Evolutionary conservation across 2,113 vertebrate species (phyloP).

Genomic region (Cynopterus brachyotis): DNA sequence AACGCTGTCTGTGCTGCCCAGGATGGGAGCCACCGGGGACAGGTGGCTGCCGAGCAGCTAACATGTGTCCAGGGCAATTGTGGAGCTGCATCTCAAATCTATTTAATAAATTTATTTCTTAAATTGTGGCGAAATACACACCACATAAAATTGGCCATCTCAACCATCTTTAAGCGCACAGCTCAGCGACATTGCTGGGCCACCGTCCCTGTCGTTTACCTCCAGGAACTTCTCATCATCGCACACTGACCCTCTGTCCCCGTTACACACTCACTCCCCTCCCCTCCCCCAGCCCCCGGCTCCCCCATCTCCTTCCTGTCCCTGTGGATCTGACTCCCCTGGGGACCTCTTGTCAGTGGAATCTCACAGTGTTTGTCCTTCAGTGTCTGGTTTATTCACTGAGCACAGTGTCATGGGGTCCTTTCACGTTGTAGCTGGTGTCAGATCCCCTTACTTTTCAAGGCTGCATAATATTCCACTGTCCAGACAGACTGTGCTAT

Average conservation of each 20-base stretch:
- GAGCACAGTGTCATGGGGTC: neutral
- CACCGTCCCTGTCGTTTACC: no score
- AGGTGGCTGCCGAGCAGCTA: neutral
- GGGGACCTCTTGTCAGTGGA: neutral
- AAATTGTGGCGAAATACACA: neutral
- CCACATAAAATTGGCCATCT: neutral
- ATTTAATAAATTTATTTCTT: no score
- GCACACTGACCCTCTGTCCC: neutral
- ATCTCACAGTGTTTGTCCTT: neutral
- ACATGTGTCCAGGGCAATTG: neutral
- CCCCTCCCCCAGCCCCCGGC: neutral
- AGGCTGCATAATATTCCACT: neutral
- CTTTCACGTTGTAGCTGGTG: accelerated
- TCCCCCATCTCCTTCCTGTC: neutral
- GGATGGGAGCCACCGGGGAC: neutral
- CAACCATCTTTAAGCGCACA: neutral
- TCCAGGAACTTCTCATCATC: neutral
- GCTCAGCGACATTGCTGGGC: neutral
- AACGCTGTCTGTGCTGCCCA: neutral
- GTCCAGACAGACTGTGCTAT: neutral
- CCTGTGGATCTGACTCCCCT: neutral
- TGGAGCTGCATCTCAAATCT: neutral
- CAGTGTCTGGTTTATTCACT: neutral
- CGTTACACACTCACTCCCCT: accelerated
- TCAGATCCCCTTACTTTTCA: neutral